A percentile compares a stretch with the other conserved stretches of the same genome.
These are phyloP conservation scores for Reinhardtius hippoglossoides DNA, from an alignment of 2,113 vertebrate species.

Conservation along the genomic window DNA sequence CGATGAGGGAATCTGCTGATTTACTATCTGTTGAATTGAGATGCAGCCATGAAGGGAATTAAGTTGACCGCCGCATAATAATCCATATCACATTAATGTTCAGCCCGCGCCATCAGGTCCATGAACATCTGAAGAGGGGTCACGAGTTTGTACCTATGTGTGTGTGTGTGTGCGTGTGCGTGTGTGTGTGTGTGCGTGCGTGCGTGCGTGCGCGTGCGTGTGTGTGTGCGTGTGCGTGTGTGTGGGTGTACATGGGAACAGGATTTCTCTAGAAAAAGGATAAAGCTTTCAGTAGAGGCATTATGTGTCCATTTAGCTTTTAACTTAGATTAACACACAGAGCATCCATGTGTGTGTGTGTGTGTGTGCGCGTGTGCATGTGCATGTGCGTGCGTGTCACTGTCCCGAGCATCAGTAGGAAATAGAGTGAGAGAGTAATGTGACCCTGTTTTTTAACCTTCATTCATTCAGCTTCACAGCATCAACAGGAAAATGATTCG, in stretches of 20 bases:
- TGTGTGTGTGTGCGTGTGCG: neutral
- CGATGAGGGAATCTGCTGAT: slow-evolving; percentile 28
- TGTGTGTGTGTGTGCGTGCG: neutral
- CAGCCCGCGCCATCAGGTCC: slow-evolving; percentile 49
- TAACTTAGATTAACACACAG: slow-evolving; percentile 82
- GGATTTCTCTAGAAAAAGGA: slow-evolving; percentile 76
- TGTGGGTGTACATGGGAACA: slow-evolving; percentile 11
- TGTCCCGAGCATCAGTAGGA: slow-evolving; percentile 24
- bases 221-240: neutral
- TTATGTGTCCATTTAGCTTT: slow-evolving; percentile 84
- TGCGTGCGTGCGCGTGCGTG: too few species aligned
- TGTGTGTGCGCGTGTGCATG: slow-evolving; percentile 22
- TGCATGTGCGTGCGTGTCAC: neutral
- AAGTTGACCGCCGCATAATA: slow-evolving; percentile 47
- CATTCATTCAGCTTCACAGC: slow-evolving; percentile 23
- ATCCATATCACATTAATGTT: slow-evolving; percentile 71
- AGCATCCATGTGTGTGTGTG: slow-evolving; percentile 23
- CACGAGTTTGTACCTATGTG: slow-evolving; percentile 31
- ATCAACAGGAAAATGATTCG: neutral
- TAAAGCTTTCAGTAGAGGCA: slow-evolving; percentile 77
- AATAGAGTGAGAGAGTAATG: slow-evolving; percentile 33
- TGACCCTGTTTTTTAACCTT: slow-evolving; percentile 37
- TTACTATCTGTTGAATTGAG: slow-evolving; percentile 15
- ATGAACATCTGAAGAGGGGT: slow-evolving; percentile 35
- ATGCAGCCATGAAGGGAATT: slow-evolving; percentile 20